Evolutionary conservation across 2,113 vertebrate species (phyloP).

Genomic region (Vireo altiloquus): DNA sequence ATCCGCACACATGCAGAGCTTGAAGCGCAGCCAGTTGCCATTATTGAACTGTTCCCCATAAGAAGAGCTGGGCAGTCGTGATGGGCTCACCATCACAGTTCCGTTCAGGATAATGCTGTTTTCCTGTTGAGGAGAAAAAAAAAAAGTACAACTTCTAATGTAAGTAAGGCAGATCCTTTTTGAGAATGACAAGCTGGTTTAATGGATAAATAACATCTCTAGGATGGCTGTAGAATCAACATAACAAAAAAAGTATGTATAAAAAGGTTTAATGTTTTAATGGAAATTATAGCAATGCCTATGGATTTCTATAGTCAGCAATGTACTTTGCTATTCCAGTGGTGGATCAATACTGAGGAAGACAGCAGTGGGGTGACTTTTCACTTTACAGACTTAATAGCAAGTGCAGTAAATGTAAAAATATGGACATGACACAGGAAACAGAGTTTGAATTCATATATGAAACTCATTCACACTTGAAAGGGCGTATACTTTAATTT

Average conservation of each 20-base stretch:
- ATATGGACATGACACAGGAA: background rate
- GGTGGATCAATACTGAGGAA: rapidly evolving
- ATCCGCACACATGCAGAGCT: constrained; percentile 95
- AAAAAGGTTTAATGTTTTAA: background rate
- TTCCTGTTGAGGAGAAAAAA: constrained; percentile 72
- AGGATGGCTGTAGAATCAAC: background rate
- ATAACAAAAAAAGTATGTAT: background rate
- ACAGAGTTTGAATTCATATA: background rate
- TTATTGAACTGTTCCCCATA: constrained; percentile 75
- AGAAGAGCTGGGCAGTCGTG: constrained; percentile 83
- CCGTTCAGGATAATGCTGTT: constrained; percentile 95
- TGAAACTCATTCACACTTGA: background rate
- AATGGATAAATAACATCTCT: background rate
- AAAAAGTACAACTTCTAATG: background rate
- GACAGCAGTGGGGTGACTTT: background rate
- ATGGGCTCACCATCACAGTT: constrained; percentile 87
- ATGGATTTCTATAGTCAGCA: background rate
- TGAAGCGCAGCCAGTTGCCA: constrained; percentile 86
- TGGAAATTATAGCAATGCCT: background rate
- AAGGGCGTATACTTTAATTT: background rate
- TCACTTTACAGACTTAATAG: background rate
- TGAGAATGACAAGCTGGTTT: background rate
- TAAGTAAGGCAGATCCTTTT: background rate
- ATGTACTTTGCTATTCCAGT: background rate
- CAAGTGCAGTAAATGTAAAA: background rate